Percentiles rank a stretch among this genome's conserved stretches.
These are phyloP conservation scores for Antechinus stuartii DNA, from an alignment of 2,113 vertebrate species.

Conservation along the genomic window DNA sequence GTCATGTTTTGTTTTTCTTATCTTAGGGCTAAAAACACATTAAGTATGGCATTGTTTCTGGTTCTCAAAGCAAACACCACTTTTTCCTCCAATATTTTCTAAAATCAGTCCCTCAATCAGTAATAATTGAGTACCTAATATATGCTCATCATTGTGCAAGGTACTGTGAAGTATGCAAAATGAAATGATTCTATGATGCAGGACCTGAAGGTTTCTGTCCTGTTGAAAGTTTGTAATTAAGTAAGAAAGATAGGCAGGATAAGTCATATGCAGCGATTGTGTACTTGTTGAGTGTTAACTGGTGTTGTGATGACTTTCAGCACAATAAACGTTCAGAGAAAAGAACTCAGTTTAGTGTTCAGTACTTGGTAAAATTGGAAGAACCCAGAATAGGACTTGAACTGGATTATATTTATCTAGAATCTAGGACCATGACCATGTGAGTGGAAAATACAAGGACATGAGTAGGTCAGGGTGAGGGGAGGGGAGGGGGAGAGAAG, in stretches of 20 bases:
- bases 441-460: not conserved
- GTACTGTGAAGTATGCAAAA: not conserved
- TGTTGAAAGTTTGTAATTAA: not conserved
- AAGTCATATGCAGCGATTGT: not conserved
- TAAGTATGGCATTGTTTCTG: not conserved
- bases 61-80: not conserved
- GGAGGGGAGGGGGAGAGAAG: too few relatives aligned
- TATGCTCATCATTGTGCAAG: not conserved
- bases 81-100: not conserved
- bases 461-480: too few relatives aligned
- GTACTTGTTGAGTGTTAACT: not conserved
- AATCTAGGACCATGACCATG: not conserved
- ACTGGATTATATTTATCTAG: not conserved
- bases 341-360: not conserved
- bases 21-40: not conserved
- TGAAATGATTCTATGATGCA: not conserved
- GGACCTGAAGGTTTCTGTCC: too few relatives aligned
- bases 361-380: not conserved
- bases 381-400: not conserved
- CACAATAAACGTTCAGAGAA: not conserved
- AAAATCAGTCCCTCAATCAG: not conserved
- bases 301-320: not conserved
- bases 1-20: conserved; percentile 1
- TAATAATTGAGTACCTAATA: not conserved
- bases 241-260: not conserved